Conservation (phyloP, 2,888 invertebrate genomes). For the Lithosia quadra region DNA sequence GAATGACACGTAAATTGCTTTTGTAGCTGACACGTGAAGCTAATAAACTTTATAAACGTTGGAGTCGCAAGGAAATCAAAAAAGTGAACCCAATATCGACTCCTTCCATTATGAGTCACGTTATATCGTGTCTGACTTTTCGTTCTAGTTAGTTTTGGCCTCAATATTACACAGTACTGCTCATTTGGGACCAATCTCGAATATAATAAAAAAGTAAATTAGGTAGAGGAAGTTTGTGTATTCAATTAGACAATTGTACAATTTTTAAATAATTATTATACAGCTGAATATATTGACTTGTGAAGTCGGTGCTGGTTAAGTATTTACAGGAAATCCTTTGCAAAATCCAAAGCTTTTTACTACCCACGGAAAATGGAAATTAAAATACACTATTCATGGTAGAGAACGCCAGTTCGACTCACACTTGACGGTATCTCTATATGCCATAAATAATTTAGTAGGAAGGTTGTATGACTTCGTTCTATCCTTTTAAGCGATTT, state of each 20-base stretch:
- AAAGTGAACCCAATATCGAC: background rate
- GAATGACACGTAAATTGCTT: conserved; percentile 44
- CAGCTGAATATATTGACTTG: background rate
- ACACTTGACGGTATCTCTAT: background rate
- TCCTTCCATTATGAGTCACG: background rate
- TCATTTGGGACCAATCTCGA: background rate
- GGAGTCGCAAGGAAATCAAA: conserved; percentile 14
- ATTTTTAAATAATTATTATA: background rate
- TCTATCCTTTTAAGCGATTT: background rate
- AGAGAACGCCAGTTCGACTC: background rate
- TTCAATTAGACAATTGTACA: background rate
- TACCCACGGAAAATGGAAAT: background rate
- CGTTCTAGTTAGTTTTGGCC: background rate
- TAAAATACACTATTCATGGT: background rate
- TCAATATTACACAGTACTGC: background rate
- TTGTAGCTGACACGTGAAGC: conserved; percentile 23
- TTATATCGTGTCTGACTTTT: background rate
- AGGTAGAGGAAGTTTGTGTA: background rate
- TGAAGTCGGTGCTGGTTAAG: too few relatives aligned
- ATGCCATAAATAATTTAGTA: background rate
- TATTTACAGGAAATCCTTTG: too few relatives aligned
- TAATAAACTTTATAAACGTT: conserved; percentile 28
- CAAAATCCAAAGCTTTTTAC: background rate
- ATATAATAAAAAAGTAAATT: background rate
- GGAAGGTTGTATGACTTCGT: background rate